phyloP scores from a whole-genome alignment of 2,888 invertebrate species.

The Cantharis rustica region DNA sequence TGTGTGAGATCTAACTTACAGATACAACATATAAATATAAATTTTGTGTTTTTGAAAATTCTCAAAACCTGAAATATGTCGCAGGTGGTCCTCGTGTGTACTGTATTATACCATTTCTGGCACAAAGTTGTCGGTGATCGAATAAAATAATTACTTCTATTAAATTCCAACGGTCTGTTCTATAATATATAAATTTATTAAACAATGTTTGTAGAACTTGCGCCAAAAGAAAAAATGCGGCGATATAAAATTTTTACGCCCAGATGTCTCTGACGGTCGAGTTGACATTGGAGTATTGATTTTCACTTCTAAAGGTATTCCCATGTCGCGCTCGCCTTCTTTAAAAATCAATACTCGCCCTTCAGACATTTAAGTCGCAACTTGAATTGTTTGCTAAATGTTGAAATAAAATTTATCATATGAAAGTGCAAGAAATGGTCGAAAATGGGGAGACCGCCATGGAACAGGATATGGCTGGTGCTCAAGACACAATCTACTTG shows the following conservation, averaged over 20 bases:
- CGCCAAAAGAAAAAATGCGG: neutral
- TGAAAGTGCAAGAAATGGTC: slow-evolving; percentile 54
- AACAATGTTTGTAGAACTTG: too few relatives aligned
- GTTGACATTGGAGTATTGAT: neutral
- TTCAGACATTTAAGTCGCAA: neutral
- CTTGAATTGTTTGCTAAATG: slow-evolving; percentile 9
- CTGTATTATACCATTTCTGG: too few relatives aligned
- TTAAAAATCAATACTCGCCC: neutral
- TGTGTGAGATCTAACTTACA: too few relatives aligned
- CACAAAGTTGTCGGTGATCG: too few relatives aligned
- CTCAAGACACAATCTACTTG: slow-evolving; percentile 94
- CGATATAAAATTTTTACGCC: neutral
- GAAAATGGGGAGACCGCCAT: slow-evolving; percentile 51
- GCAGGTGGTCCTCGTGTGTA: too few relatives aligned
- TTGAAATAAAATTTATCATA: slow-evolving; percentile 30
- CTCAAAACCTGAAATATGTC: too few relatives aligned
- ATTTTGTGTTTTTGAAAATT: too few relatives aligned
- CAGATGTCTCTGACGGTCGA: neutral
- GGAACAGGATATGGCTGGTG: slow-evolving; percentile 78
- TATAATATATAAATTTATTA: too few relatives aligned
- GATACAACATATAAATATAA: too few relatives aligned
- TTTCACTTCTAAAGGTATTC: neutral
- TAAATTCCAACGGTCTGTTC: too few relatives aligned
- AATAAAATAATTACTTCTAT: too few relatives aligned
- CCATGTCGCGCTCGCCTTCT: neutral